Conservation (phyloP, 2,113 vertebrate species). For the Hassar affinis region DNA sequence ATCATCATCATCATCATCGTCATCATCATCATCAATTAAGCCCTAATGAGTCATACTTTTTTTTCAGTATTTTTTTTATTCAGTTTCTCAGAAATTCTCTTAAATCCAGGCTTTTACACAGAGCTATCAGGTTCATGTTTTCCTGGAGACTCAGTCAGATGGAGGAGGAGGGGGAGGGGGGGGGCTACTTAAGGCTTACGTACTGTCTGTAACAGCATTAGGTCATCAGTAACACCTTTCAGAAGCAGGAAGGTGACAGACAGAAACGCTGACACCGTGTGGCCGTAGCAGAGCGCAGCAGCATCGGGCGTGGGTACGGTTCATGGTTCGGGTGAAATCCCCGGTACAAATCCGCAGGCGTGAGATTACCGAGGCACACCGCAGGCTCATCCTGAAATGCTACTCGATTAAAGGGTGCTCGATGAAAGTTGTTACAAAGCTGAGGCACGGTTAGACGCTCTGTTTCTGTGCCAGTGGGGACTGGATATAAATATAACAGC, state of each 20-base stretch:
- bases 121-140: background rate
- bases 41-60: background rate
- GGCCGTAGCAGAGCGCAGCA: background rate
- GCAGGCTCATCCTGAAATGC: background rate
- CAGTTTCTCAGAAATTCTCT: slow-evolving; percentile 4
- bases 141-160: background rate
- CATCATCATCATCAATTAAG: background rate
- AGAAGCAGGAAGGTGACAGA: slow-evolving; percentile 11
- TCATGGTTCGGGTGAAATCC: background rate
- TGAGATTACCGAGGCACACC: background rate
- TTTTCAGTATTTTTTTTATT: background rate
- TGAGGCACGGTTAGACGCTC: background rate
- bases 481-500: background rate
- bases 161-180: background rate
- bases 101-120: background rate
- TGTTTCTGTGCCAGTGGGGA: background rate
- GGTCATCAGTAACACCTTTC: slow-evolving; percentile 15
- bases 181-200: background rate
- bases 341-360: background rate
- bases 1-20: background rate
- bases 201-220: slow-evolving; percentile 29
- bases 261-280: slow-evolving; percentile 43
- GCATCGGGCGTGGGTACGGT: no score
- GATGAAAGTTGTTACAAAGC: background rate
- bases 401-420: background rate